Evolutionary conservation across 2,888 invertebrate genomes (phyloP), one percentile per base, ranked within the genome.

Genomic region (Therioaphis trifolii): DNA sequence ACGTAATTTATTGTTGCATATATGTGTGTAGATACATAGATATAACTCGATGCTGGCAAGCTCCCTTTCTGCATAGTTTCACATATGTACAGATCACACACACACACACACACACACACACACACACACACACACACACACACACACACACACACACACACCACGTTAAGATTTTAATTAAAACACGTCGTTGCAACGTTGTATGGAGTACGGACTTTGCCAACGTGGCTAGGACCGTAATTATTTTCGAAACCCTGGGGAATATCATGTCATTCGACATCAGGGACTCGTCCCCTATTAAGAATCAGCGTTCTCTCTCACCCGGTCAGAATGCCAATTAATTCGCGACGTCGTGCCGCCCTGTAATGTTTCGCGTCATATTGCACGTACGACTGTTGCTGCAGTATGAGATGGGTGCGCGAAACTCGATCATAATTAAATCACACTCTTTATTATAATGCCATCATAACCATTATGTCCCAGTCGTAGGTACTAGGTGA

Each of bases 101-200:
- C n/a, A n/a, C n/a, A n/a, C n/a, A n/a, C n/a, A n/a, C n/a, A n/a
- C n/a, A n/a, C n/a, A n/a, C n/a, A n/a, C n/a, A n/a, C n/a, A n/a
- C n/a, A n/a, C n/a, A n/a, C n/a, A n/a, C n/a, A 55, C 55, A 18
- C 18, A n/a, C 29, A 63, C 15, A 2, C 1, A 0, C 35, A 14
- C 21, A 18, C 4, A 9, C 21, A 69, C 27, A 40, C 14, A 58
- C 40, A 29, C 43, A 71, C 69, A 43, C 58, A 52, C 55, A 9
- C 58, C 27, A 40, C 69, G 43, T 71, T 58, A 79, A 69, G 71
- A 43, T 71, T 79, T 78, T 79, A 79, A 79, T 79, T 79, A 79
- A 79, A 79, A 46, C 43, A n/a, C 27, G 29, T 46, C 79, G 58
- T 43, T 71, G 21, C n/a, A n/a, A n/a, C n/a, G n/a, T n/a, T n/a